Percentiles rank a stretch among this genome's conserved stretches.
These are phyloP conservation scores for Pseudorhiza aurosa DNA, from an alignment of 30 jellyfish, hydroid and myxozoan species.

Conservation along the genomic window DNA sequence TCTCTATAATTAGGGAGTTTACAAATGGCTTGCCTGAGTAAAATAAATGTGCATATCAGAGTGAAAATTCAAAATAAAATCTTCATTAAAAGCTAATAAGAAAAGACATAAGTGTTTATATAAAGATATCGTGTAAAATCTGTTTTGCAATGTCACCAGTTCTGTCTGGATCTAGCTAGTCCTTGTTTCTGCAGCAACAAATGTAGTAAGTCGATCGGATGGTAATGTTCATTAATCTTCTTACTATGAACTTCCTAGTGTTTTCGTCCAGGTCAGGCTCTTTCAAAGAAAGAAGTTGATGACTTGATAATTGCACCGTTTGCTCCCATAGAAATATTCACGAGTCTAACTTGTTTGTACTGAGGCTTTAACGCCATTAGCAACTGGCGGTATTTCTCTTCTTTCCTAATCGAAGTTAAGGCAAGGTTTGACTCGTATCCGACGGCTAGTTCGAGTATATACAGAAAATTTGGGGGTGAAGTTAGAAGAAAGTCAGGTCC, in stretches of 20 bases:
- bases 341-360: background rate
- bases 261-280: background rate
- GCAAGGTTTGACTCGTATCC: background rate
- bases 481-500: background rate
- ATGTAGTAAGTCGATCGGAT: too few species aligned
- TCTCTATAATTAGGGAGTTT: too few species aligned
- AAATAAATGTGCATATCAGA: too few species aligned
- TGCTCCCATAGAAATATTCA: background rate
- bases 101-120: too few species aligned
- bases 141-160: too few species aligned
- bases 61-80: too few species aligned
- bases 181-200: too few species aligned
- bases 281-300: background rate
- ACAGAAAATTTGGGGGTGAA: background rate
- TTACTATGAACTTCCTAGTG: background rate
- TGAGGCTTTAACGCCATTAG: background rate
- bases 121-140: too few species aligned
- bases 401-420: background rate
- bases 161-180: too few species aligned
- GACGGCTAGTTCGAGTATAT: background rate
- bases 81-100: too few species aligned
- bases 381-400: background rate
- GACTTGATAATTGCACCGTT: background rate
- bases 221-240: too few species aligned
- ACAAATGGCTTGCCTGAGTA: too few species aligned